These are phyloP conservation scores for Protonemura montana DNA, from an alignment of 2,888 invertebrate species.

Conservation along the genomic window DNA sequence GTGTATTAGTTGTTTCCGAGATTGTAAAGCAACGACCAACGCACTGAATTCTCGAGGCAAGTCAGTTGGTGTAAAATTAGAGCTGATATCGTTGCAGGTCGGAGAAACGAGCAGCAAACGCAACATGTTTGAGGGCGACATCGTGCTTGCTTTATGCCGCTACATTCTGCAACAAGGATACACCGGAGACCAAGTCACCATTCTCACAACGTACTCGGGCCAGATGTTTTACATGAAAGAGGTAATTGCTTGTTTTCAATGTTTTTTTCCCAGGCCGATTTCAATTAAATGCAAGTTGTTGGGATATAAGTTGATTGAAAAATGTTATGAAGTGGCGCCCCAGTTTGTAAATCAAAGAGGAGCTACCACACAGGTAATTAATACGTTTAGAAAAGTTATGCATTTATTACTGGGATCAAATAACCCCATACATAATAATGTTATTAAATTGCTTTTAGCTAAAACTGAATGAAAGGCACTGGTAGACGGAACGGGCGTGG, in stretches of 20 bases:
- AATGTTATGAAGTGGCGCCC: no score
- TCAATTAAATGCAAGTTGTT: neutral
- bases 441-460: no score
- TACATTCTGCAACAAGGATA: slow-evolving; percentile 71
- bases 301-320: no score
- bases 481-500: no score
- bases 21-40: no score
- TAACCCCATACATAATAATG: no score
- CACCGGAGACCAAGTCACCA: slow-evolving; percentile 69
- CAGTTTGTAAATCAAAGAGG: no score
- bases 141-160: slow-evolving; percentile 67
- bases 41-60: neutral
- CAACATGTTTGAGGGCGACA: slow-evolving; percentile 71
- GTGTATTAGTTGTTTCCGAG: no score
- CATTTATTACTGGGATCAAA: no score
- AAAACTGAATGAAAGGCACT: no score
- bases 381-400: no score
- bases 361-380: no score
- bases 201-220: slow-evolving; percentile 76
- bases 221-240: slow-evolving; percentile 69
- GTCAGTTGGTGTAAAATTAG: neutral
- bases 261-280: neutral
- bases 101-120: slow-evolving; percentile 67
- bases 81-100: slow-evolving; percentile 50
- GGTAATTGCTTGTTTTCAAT: slow-evolving; percentile 55